A percentile compares a stretch with the other conserved stretches of the same genome.
These are phyloP conservation scores for Sebastes itinus DNA, from an alignment of 2,797 vertebrate species.

Conservation along the genomic window DNA sequence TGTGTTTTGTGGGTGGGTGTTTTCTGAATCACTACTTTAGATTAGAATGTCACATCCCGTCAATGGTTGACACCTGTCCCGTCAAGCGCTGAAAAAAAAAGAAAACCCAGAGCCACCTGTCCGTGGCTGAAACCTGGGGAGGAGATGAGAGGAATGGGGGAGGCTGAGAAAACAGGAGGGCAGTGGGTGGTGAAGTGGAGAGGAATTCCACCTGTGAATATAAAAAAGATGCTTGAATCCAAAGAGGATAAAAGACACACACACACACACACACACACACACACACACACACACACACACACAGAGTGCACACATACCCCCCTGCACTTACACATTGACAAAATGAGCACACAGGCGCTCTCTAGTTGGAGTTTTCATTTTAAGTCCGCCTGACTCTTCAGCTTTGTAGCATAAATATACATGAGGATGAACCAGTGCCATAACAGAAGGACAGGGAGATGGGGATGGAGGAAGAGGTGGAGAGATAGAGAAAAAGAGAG, in stretches of 20 bases:
- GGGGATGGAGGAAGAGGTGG: constrained; percentile 35
- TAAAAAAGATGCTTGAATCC: constrained; percentile 60
- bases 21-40: constrained; percentile 64
- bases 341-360: constrained; percentile 56
- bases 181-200: constrained; percentile 55
- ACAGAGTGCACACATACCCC: not conserved
- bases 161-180: constrained; percentile 38
- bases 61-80: constrained; percentile 74
- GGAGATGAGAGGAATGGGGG: constrained; percentile 31
- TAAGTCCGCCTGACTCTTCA: constrained; percentile 73
- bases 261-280: constrained; percentile 18
- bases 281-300: not conserved
- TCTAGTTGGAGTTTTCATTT: constrained; percentile 74
- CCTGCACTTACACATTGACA: constrained; percentile 29
- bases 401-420: constrained; percentile 80
- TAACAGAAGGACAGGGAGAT: constrained; percentile 66
- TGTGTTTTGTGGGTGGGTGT: not conserved
- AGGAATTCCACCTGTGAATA: constrained; percentile 63
- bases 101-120: constrained; percentile 54
- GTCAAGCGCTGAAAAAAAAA: constrained; percentile 49
- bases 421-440: constrained; percentile 76
- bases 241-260: constrained; percentile 59
- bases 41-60: constrained; percentile 81
- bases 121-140: constrained; percentile 37
- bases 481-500: constrained; percentile 6